Evolutionary conservation across 2,888 invertebrate species (phyloP).

Genomic region (Phorcus lineatus): DNA sequence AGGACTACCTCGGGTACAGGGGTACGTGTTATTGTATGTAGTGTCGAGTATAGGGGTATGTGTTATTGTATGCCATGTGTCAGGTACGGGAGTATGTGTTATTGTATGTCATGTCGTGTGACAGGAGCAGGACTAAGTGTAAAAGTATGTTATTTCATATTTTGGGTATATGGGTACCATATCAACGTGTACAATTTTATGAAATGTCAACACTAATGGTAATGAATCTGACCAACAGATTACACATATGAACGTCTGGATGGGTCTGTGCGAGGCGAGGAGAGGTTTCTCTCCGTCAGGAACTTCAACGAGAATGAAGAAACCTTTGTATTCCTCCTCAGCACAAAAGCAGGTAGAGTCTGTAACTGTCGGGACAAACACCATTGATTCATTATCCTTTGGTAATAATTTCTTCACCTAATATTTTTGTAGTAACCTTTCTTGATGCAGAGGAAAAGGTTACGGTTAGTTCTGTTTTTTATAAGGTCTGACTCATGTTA

Average conservation of each 20-base stretch:
- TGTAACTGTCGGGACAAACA: neutral
- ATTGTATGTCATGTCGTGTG: too few relatives aligned
- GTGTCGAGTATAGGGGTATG: neutral
- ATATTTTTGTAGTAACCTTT: too few relatives aligned
- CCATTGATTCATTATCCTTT: neutral
- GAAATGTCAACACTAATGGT: neutral
- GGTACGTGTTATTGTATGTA: slow-evolving; percentile 50
- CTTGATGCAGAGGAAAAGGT: too few relatives aligned
- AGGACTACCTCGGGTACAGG: slow-evolving; percentile 75
- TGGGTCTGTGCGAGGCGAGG: slow-evolving; percentile 76
- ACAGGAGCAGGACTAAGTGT: too few relatives aligned
- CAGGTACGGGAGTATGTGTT: too few relatives aligned
- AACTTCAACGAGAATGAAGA: slow-evolving; percentile 74
- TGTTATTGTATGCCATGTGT: too few relatives aligned
- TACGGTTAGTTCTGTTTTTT: too few relatives aligned
- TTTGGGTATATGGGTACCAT: neutral
- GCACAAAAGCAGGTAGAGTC: slow-evolving; percentile 75
- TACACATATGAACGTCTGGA: slow-evolving; percentile 76
- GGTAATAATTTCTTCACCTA: too few relatives aligned
- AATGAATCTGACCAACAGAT: slow-evolving; percentile 54
- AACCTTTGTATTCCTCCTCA: slow-evolving; percentile 76
- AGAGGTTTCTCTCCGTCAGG: slow-evolving; percentile 75
- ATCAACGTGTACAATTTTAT: neutral
- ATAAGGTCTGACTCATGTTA: too few relatives aligned
- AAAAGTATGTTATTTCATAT: neutral